Base-by-base conservation (phyloP, 35 echinoderm and acorn worm genomes). In the Patiria miniata region DNA sequence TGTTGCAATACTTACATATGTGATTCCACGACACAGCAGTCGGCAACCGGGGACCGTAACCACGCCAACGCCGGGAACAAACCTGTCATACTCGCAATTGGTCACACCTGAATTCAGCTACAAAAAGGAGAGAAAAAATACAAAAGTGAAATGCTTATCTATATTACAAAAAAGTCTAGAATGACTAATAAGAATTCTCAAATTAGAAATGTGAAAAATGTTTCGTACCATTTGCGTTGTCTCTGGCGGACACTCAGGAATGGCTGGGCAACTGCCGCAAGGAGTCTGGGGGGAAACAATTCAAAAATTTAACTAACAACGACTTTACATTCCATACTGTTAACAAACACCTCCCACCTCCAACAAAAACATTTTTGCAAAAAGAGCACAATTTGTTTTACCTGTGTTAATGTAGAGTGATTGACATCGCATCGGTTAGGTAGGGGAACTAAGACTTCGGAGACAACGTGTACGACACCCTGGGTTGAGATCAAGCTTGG, bases 371-470 rank as follows among this genome's bases (percentile, higher is more conserved):
- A 28, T 8, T 23, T 69, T 28, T n/a, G n/a, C n/a, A n/a, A n/a
- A n/a, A n/a, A n/a, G n/a, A n/a, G n/a, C n/a, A n/a, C n/a, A n/a
- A 32, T 10, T 37, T 37, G 52, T 61, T 59, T 58, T 36, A 84
- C 82, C 54, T 26, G 82, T 51, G 57, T 61, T 17, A 38, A 36
- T 26, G 34, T 15, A 36, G 82, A 59, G 7, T 58, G 16, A 30
- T 84, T 61, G 19, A 84, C 8, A 61, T 84, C 82, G 33, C 82
- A 84, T 12, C 37, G 51, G 28, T 84, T 84, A 22, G 53, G 82
- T 10, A 84, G 30, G 6, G 82, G 82, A 1, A 59, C 18, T 0
- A 84, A 1, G 30, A 84, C 82, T 0, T 60, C 82, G 7, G 57
- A 18, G 53, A 84, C 19, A 33, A 53, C 53, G 57, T 84, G 53